Evolutionary conservation across 2,797 vertebrate genomes (phyloP), one percentile per base, ranked within the genome.

Genomic region (Neosilurus hyrtlii): DNA sequence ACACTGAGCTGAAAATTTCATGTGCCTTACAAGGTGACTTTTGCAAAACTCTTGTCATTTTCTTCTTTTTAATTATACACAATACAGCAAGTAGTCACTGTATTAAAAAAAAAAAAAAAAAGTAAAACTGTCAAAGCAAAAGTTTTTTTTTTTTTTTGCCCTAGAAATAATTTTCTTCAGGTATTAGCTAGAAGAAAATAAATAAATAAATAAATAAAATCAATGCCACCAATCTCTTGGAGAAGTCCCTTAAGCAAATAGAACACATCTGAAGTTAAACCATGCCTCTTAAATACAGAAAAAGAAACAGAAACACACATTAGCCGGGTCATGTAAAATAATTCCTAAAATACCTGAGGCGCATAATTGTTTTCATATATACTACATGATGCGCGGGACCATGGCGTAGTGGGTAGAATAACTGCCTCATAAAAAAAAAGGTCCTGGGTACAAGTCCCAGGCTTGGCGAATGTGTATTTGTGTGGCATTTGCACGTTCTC

Each of bases 1-100:
- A 87, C 90, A 80, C 82, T 26, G 84, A 88, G 86, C 81, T 89
- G 87, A 90, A 92, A 88, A 90, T 75, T 81, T 83, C 65, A 75
- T 85, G 5, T 8, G 56, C 22, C 16, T 54, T 66, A 43, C 30
- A 9, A 2, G 15, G 15, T 37, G 11, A 1, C 49, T 76, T 76
- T 82, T 66, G 30, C 49, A 49, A 67, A 78, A 59, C 6, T 68
- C 14, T 66, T 73, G 22, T 30, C 30, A 78, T 59, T 59, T 73
- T 68, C 43, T 79, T 68, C 49, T 43, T 1, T 37, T n/a, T 43
- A 61, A 24, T 61, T 56, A 2, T 57, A 57, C 11, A 11, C 16
- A 56, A 24, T 56, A 56, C 2, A 26, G n/a, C 8, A 12, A 26
- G 70, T 26, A 24, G 3, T 72, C 14, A 68, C 66, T 67, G 12